phyloP scores from a whole-genome alignment of 2,113 vertebrate genomes.

The Notechis scutatus region DNA sequence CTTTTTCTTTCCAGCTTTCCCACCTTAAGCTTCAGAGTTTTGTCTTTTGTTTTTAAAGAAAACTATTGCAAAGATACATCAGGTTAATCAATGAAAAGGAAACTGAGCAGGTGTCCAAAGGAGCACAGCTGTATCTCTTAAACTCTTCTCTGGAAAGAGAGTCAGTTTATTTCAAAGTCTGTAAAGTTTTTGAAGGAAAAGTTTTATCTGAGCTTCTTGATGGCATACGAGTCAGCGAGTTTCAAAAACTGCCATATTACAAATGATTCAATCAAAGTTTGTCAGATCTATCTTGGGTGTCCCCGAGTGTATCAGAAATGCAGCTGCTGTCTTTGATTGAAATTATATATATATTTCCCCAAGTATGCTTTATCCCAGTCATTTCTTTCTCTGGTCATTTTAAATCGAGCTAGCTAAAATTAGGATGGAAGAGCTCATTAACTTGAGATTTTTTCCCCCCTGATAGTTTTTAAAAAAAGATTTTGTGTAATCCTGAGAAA shows the following conservation, averaged over 20 bases:
- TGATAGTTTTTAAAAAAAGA: neutral
- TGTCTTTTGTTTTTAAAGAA: neutral
- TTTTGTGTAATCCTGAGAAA: neutral
- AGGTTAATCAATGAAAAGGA: neutral
- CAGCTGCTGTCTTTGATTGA: neutral
- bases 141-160: neutral
- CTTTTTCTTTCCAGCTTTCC: neutral
- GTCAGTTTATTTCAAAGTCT: neutral
- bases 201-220: neutral
- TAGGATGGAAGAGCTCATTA: neutral
- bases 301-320: neutral
- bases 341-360: neutral
- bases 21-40: neutral
- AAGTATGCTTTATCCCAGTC: neutral
- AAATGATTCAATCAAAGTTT: neutral
- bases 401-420: neutral
- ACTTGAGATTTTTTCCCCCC: neutral
- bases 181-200: neutral
- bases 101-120: neutral
- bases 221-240: neutral
- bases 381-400: neutral
- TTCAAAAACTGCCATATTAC: neutral
- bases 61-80: neutral
- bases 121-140: neutral
- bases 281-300: neutral